These are phyloP conservation scores for Corvus hawaiiensis DNA, from an alignment of 2,113 vertebrate genomes.

Conservation along the genomic window DNA sequence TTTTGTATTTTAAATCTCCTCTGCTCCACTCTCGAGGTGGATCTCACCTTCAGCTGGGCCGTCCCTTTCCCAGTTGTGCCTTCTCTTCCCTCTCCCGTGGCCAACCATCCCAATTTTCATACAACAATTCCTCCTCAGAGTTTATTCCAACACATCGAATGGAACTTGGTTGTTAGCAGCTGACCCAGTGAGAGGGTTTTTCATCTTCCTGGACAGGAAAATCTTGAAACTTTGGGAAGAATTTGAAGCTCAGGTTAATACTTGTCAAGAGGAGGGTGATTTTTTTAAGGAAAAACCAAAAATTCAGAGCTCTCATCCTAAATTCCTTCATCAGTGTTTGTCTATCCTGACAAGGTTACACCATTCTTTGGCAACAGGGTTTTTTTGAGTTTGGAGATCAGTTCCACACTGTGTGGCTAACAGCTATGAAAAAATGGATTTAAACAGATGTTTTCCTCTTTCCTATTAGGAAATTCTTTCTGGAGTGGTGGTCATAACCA, in stretches of 20 bases:
- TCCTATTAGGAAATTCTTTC: slow-evolving; percentile 81
- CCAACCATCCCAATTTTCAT: background rate
- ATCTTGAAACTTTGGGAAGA: background rate
- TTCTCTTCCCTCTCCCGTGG: background rate
- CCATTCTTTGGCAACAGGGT: background rate
- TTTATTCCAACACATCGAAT: background rate
- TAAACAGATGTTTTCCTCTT: background rate
- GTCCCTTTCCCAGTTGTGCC: background rate
- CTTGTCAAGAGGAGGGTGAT: background rate
- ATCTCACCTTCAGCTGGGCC: background rate
- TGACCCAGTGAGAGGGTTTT: background rate
- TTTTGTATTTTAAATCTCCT: background rate
- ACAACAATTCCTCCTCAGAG: background rate
- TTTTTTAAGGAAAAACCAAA: background rate
- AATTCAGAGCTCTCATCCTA: background rate
- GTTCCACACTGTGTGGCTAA: background rate
- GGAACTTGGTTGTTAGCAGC: background rate
- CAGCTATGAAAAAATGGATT: background rate
- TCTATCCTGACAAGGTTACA: background rate
- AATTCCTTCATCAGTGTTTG: background rate
- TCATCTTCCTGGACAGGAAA: background rate
- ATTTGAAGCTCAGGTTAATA: background rate
- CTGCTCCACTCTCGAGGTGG: background rate
- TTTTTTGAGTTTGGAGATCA: background rate
- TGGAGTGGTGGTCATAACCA: slow-evolving; percentile 85